Conservation (phyloP, 2,797 vertebrate species). For the Chaetophractus vellerosus region DNA sequence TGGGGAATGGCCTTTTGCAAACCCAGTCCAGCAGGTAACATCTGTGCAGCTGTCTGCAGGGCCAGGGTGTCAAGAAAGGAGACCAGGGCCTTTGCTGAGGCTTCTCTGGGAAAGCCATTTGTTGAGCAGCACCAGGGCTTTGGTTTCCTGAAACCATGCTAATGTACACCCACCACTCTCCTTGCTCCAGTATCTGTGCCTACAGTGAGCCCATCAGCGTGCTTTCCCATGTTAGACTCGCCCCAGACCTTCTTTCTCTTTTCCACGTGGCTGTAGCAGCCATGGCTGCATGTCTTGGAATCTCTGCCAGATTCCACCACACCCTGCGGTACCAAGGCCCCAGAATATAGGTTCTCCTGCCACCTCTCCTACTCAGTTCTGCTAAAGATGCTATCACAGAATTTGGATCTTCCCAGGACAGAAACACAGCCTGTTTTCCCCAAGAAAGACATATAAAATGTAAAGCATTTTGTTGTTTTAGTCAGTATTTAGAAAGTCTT, state of each 20-base stretch:
- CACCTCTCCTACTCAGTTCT: not conserved
- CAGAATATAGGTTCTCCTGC: not conserved
- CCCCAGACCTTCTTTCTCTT: not conserved
- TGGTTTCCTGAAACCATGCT: not conserved
- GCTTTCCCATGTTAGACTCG: not conserved
- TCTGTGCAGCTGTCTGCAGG: not conserved
- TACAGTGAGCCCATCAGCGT: not conserved
- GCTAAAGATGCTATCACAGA: not conserved
- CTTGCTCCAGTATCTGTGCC: not conserved
- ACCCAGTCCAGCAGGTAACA: not conserved
- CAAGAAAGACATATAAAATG: not conserved
- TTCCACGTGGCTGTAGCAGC: not conserved
- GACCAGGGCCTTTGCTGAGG: not conserved
- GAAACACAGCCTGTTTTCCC: not conserved
- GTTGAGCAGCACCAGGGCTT: not conserved
- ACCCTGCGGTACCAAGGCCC: not conserved
- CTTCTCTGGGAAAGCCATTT: conserved; percentile 25
- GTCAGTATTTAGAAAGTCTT: not conserved
- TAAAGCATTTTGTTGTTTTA: conserved; percentile 43
- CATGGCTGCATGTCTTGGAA: not conserved
- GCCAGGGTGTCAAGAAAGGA: not conserved
- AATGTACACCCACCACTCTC: not conserved
- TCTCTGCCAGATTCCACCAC: not conserved
- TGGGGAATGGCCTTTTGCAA: not conserved
- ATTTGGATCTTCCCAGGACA: not conserved